Percentiles rank a stretch among this genome's conserved stretches.
Evolutionary conservation across 2,113 vertebrate species (phyloP).

Genomic region (Zootoca vivipara): DNA sequence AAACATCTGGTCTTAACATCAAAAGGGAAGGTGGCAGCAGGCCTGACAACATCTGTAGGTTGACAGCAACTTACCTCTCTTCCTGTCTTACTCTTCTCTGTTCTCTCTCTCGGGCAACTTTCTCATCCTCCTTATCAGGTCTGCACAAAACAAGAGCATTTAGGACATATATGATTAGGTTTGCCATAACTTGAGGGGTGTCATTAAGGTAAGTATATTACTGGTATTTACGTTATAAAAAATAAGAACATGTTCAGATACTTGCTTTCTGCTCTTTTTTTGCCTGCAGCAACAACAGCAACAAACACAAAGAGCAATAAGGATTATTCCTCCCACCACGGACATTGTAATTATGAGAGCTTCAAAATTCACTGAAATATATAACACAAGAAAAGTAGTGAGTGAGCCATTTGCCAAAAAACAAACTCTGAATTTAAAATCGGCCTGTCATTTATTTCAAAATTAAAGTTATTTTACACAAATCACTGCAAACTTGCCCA

Average conservation of each 20-base stretch:
- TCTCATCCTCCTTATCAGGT: slow-evolving; percentile 77
- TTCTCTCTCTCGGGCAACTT: slow-evolving; percentile 76
- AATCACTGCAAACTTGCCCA: not conserved
- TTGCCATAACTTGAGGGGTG: slow-evolving; percentile 1
- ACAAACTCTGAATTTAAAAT: not conserved
- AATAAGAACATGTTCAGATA: not conserved
- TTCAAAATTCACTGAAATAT: slow-evolving; percentile 91
- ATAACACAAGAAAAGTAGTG: not conserved
- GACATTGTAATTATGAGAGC: slow-evolving; percentile 89
- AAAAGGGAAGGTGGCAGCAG: not conserved
- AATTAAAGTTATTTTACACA: not conserved
- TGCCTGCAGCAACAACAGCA: slow-evolving; percentile 89
- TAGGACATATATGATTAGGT: not conserved
- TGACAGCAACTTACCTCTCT: slow-evolving; percentile 79
- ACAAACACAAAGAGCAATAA: slow-evolving; percentile 84
- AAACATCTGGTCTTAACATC: not conserved
- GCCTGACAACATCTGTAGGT: not conserved
- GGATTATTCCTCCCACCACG: slow-evolving; percentile 80
- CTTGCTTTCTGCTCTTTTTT: slow-evolving; percentile 80
- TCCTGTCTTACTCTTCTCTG: slow-evolving; percentile 85
- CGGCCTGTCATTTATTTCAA: not conserved
- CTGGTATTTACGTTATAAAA: not conserved
- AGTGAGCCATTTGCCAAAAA: not conserved
- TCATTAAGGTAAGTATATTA: not conserved
- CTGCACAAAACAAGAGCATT: slow-evolving; percentile 42